Percentiles rank a stretch among this genome's conserved stretches.
Evolutionary conservation across 2,797 vertebrate genomes (phyloP).

Genomic region (Sebastes vulpes): DNA sequence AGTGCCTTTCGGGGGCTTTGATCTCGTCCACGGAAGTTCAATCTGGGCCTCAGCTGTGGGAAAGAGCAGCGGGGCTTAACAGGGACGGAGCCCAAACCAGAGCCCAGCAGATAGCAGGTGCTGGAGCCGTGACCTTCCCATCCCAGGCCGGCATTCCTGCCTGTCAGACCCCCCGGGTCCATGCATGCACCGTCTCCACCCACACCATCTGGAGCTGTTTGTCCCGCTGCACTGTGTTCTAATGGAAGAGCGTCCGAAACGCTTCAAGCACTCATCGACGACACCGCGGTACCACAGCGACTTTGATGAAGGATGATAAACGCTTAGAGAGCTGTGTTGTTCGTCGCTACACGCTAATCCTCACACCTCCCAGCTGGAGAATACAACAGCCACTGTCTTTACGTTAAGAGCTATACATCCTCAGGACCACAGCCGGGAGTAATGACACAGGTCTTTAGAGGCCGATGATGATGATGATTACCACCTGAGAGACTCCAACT

Average conservation of each 20-base stretch:
- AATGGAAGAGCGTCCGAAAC: constrained; percentile 58
- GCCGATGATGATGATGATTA: constrained; percentile 33
- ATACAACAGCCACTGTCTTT: not conserved
- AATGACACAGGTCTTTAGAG: constrained; percentile 12
- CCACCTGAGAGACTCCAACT: constrained; percentile 31
- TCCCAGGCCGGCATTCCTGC: constrained; percentile 75
- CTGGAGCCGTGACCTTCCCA: constrained; percentile 66
- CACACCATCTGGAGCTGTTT: constrained; percentile 77
- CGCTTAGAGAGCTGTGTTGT: constrained; percentile 37
- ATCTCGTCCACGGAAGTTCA: constrained; percentile 56
- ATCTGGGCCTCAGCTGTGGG: constrained; percentile 75
- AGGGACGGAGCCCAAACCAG: constrained; percentile 40
- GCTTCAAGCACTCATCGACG: constrained; percentile 62
- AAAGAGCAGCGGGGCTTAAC: constrained; percentile 60
- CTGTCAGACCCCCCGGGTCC: constrained; percentile 68
- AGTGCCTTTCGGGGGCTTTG: constrained; percentile 57
- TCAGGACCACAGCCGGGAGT: constrained; percentile 9
- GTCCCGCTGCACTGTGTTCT: constrained; percentile 60
- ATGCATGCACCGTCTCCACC: constrained; percentile 70
- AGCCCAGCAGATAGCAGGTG: constrained; percentile 79
- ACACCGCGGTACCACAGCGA: constrained; percentile 41
- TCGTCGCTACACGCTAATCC: constrained; percentile 64
- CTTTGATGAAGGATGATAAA: constrained; percentile 50
- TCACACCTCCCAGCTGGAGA: constrained; percentile 58
- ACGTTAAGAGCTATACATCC: not conserved